phyloP scores from a whole-genome alignment of 2,888 invertebrate species.

The Gisinianus flammeolus region DNA sequence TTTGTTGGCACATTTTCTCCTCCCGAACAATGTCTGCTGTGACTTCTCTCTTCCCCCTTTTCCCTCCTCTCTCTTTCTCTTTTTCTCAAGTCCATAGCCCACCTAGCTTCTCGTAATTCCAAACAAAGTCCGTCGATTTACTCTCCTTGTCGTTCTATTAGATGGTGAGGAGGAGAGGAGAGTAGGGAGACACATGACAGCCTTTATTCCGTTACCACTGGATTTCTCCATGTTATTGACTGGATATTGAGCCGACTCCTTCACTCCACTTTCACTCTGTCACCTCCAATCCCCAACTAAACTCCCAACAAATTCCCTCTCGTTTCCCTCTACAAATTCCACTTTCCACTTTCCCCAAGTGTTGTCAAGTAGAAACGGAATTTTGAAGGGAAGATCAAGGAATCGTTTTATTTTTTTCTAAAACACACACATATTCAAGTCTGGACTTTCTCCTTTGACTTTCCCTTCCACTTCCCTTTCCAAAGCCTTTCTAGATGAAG shows the following conservation, averaged over 20 bases:
- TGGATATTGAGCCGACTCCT: neutral
- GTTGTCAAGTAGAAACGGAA: no score
- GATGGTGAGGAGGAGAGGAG: neutral
- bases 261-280: neutral
- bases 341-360: no score
- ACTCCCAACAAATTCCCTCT: no score
- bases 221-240: neutral
- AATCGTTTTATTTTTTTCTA: no score
- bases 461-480: no score
- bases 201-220: neutral
- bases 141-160: neutral
- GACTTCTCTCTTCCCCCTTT: neutral
- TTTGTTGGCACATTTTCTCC: neutral
- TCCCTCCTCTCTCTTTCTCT: neutral
- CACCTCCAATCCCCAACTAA: no score
- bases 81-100: neutral
- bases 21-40: neutral
- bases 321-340: no score
- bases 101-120: neutral
- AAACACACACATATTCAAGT: no score
- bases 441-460: no score
- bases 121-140: neutral
- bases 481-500: no score
- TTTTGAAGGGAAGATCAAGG: no score
- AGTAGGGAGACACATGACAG: neutral